phyloP scores from a whole-genome alignment of 2,888 invertebrate genomes.

The Macrosiphum euphorbiae region DNA sequence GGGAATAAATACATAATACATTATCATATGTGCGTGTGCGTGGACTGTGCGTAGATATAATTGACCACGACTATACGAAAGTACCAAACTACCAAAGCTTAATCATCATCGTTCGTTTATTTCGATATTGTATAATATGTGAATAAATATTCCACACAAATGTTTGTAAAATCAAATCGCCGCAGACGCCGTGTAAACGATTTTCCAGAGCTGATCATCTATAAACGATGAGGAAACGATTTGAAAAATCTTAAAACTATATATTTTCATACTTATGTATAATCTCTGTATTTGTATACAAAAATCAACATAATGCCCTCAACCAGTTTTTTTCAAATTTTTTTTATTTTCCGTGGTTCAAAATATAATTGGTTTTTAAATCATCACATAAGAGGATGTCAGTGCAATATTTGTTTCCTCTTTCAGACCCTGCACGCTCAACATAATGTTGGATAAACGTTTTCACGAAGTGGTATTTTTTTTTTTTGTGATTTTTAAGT shows the following conservation, averaged over 20 bases:
- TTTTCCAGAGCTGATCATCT: not conserved
- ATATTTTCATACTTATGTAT: too few relatives aligned
- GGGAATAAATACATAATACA: slow-evolving; percentile 30
- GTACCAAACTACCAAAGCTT: not conserved
- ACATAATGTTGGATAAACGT: too few relatives aligned
- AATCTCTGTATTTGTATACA: not conserved
- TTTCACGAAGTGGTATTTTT: too few relatives aligned
- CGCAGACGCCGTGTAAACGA: too few relatives aligned
- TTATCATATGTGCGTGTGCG: not conserved
- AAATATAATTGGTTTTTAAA: not conserved
- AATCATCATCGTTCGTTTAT: not conserved
- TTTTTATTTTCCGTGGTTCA: not conserved
- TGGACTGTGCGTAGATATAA: not conserved
- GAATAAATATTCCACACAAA: not conserved
- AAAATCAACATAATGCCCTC: not conserved
- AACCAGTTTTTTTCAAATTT: not conserved
- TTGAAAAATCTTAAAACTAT: not conserved
- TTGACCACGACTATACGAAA: not conserved
- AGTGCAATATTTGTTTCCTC: too few relatives aligned
- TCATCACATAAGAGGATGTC: not conserved
- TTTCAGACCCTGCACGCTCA: too few relatives aligned
- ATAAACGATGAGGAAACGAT: not conserved
- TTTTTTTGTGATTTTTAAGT: too few relatives aligned
- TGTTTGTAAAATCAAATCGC: not conserved
- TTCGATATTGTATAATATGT: not conserved